A percentile compares a stretch with the other conserved stretches of the same genome.
phyloP scores from a whole-genome alignment of 1,140 invertebrate species.

The Zaprionus africanus region DNA sequence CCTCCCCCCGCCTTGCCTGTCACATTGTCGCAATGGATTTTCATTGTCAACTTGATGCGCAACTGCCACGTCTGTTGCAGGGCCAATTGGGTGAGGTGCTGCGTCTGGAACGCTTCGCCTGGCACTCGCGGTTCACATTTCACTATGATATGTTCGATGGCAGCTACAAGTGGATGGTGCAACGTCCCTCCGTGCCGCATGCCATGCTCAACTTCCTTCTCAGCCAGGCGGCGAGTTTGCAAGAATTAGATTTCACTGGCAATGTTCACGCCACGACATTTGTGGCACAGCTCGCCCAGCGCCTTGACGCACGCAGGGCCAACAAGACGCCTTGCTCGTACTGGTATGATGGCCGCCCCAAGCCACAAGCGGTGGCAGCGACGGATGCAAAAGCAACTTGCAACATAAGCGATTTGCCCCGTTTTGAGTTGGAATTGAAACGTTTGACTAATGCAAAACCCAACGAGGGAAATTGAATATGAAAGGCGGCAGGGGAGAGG shows the following conservation, averaged over 20 bases:
- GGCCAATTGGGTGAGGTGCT: conserved; percentile 24
- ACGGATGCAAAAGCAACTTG: conserved; percentile 6
- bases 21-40: conserved; percentile 67
- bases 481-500: not conserved
- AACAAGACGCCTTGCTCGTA: conserved; percentile 25
- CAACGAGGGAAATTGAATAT: conserved; percentile 3
- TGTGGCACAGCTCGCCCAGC: conserved; percentile 46
- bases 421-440: conserved; percentile 64
- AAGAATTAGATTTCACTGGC: conserved; percentile 72
- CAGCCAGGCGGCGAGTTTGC: conserved; percentile 54
- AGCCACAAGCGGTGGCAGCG: conserved; percentile 16
- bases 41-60: conserved; percentile 67
- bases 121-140: conserved; percentile 68
- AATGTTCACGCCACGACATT: conserved; percentile 75
- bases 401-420: conserved; percentile 65
- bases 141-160: conserved; percentile 65
- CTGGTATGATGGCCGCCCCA: conserved; percentile 56
- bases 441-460: conserved; percentile 62
- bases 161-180: conserved; percentile 73
- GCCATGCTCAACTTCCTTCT: conserved; percentile 57
- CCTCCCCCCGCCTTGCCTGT: conserved; percentile 16
- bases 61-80: conserved; percentile 41
- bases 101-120: conserved; percentile 56
- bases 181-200: conserved; percentile 60
- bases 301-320: conserved; percentile 23